phyloP scores from a whole-genome alignment of 53 echinoderm and acorn worm genomes.

The Glandiceps talaboti region DNA sequence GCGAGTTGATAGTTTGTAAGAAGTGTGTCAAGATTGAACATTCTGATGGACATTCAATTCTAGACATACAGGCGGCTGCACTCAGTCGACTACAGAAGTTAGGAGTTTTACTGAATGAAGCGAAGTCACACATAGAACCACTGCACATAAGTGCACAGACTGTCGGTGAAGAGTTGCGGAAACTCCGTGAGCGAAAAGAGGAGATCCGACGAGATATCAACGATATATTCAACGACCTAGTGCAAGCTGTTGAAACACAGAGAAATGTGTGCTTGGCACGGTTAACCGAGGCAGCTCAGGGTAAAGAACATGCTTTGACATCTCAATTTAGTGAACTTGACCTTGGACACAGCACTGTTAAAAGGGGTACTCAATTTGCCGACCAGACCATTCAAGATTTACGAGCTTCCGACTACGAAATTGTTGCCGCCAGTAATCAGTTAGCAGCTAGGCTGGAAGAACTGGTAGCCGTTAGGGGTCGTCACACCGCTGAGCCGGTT shows the following conservation, averaged over 20 bases:
- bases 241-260: constrained; percentile 1
- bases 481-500: background rate
- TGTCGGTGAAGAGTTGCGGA: constrained; percentile 3
- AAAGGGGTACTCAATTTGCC: constrained; percentile 4
- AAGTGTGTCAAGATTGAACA: constrained; percentile 19
- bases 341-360: constrained; percentile 8
- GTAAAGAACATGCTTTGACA: constrained; percentile 1
- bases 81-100: constrained; percentile 1
- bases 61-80: constrained; percentile 10
- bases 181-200: background rate
- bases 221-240: constrained; percentile 8
- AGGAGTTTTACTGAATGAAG: constrained; percentile 8
- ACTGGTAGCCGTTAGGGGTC: constrained; percentile 1
- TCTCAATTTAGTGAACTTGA: constrained; percentile 13
- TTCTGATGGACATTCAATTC: constrained; percentile 11
- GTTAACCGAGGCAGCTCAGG: constrained; percentile 5
- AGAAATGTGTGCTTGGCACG: constrained; percentile 5
- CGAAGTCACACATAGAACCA: constrained; percentile 6
- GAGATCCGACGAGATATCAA: constrained; percentile 2
- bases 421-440: constrained; percentile 13
- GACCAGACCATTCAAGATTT: constrained; percentile 15
- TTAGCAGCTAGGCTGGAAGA: constrained; percentile 14
- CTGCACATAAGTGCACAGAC: background rate
- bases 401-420: constrained; percentile 11
- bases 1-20: constrained; percentile 19